These are phyloP conservation scores for Syrista parreyssii DNA, from an alignment of 2,888 invertebrate species.

Conservation along the genomic window DNA sequence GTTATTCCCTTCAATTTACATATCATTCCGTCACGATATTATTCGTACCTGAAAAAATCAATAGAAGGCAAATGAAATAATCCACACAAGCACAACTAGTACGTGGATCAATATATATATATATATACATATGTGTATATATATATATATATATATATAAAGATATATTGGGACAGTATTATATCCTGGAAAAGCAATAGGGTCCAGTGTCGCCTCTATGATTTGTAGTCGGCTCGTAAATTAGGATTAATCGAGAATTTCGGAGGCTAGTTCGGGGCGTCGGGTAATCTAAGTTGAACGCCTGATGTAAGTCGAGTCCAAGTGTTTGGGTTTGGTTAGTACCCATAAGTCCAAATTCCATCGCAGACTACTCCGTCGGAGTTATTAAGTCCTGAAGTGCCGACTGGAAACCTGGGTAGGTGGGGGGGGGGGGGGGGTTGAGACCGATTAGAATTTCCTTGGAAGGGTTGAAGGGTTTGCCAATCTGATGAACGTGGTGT, in stretches of 20 bases:
- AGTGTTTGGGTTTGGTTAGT: constrained; percentile 13
- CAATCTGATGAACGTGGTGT: neutral
- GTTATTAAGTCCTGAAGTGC: constrained; percentile 29
- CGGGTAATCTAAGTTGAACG: constrained; percentile 42
- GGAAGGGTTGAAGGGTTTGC: constrained; percentile 11
- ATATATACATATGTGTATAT: neutral
- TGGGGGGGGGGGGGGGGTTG: neutral
- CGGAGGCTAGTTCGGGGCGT: constrained; percentile 23
- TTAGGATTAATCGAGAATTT: constrained; percentile 48
- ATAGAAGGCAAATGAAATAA: neutral
- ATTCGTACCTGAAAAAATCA: neutral
- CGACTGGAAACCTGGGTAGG: neutral
- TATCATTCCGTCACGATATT: neutral
- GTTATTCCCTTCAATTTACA: neutral
- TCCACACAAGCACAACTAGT: neutral
- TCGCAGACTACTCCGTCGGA: constrained; percentile 27
- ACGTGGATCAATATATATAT: neutral
- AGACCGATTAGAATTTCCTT: constrained; percentile 49
- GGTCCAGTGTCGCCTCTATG: constrained; percentile 26
- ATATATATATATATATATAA: no score
- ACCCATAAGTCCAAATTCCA: constrained; percentile 17
- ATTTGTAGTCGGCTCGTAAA: constrained; percentile 49
- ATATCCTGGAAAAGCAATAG: neutral
- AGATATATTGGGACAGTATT: neutral
- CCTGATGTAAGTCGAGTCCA: constrained; percentile 33